phyloP scores from a whole-genome alignment of 1,140 invertebrate genomes.

The Habropoda laboriosa region DNA sequence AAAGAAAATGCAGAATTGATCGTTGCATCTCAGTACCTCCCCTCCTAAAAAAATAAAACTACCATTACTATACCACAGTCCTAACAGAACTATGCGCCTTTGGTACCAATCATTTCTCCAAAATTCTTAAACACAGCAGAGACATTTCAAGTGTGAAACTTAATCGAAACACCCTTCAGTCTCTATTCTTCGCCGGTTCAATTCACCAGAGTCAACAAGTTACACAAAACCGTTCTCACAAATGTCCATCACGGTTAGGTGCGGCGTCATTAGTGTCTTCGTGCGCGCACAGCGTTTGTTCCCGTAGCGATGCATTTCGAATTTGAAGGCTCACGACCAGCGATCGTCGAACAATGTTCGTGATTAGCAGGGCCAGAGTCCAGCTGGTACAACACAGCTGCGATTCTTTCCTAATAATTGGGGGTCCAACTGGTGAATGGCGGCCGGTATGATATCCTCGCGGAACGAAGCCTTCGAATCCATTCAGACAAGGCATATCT shows the following conservation, averaged over 20 bases:
- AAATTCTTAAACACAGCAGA: too few relatives aligned
- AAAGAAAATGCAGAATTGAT: too few relatives aligned
- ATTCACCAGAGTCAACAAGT: background rate
- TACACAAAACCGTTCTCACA: background rate
- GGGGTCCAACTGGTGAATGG: background rate
- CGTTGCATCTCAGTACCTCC: too few relatives aligned
- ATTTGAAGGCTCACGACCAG: background rate
- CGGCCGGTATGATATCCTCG: conserved; percentile 19
- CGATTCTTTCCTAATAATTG: conserved; percentile 45
- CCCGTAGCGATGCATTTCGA: background rate
- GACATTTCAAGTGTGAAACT: too few relatives aligned
- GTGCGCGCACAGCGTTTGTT: background rate
- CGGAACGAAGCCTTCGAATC: conserved; percentile 49
- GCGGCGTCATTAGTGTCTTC: background rate
- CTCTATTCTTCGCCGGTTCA: background rate
- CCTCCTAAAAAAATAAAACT: too few relatives aligned
- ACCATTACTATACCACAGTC: too few relatives aligned
- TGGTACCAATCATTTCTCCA: too few relatives aligned
- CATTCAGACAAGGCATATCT: conserved; percentile 59
- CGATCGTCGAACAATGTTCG: conserved; percentile 29
- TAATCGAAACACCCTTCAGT: too few relatives aligned
- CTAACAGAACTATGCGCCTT: too few relatives aligned
- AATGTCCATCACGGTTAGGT: background rate
- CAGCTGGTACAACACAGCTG: too few relatives aligned
- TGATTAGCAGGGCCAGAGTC: conserved; percentile 15